Base-by-base conservation (phyloP, 2,888 invertebrate species). In the Caenorhabditis becei region DNA sequence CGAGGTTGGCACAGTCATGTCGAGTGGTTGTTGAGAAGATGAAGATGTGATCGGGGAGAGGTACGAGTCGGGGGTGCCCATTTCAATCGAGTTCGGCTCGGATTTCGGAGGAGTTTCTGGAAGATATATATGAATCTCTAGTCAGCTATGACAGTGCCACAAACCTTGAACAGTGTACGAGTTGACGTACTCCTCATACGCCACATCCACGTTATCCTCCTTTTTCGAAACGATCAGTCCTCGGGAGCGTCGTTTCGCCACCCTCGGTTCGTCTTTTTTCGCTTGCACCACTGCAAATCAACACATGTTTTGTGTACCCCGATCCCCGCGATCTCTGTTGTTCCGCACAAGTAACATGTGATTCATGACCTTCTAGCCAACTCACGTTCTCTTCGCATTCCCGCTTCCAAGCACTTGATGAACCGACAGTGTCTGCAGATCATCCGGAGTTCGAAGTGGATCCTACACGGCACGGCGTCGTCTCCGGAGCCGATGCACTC, bases 301-400 rank as follows among this genome's bases (percentile, higher is more conserved):
- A 71, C 62, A 56, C 47, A 70, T 35, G 71, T 54, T 56, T 62
- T 63, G 16, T 63, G 71, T 72, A 63, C 71, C 71, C 35, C 62
- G 62, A 41, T 61, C 71, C 37, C 37, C 7, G 37, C 49, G 54
- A 44, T 53, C 61, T 54, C 4, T 28, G 54, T 54, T 54, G 26
- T 28, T 28, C 54, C 23, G 26, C 54, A 14, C 26, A 14, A 26
- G 37, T 23, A 47, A 70, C 70, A 70, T 70, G 59, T 67, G 61
- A 70, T 51, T 44, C 24, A 26, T 7, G 56, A 24, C 59, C 59
- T 67, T 26, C 35, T 35, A 5, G 35, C 10, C 35, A 35, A 80
- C 80, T 77, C 65, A 86, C 86, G 63, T 53, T 86, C 83, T 69
- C 66, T 75, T 56, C 81, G 77, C 86, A 86, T 86, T 65, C 86